phyloP scores from a whole-genome alignment of 2,888 invertebrate genomes.

The Chrysolina haemoptera region DNA sequence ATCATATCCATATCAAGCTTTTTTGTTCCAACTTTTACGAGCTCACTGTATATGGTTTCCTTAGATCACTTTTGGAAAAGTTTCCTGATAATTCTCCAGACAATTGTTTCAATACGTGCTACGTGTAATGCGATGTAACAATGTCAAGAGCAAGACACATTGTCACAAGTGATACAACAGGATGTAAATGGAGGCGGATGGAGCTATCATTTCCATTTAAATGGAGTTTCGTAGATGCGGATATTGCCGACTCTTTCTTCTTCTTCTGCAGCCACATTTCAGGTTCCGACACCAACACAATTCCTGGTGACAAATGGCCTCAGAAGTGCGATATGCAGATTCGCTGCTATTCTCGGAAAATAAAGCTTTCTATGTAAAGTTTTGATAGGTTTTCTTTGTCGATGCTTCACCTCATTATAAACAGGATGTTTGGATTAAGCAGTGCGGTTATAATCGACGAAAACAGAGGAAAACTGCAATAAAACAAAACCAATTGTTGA shows the following conservation, averaged over 20 bases:
- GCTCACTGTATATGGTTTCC: no score
- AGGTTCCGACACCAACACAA: conserved; percentile 62
- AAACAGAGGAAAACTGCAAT: not conserved
- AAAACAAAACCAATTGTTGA: not conserved
- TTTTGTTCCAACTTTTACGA: no score
- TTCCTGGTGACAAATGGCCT: conserved; percentile 63
- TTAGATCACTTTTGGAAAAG: no score
- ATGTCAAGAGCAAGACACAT: conserved; percentile 36
- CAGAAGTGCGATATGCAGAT: conserved; percentile 62
- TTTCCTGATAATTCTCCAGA: not conserved
- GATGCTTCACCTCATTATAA: conserved; percentile 23
- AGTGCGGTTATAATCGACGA: not conserved
- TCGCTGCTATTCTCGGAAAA: conserved; percentile 45
- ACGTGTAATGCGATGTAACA: not conserved
- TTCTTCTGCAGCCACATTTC: conserved; percentile 61
- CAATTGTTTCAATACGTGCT: not conserved
- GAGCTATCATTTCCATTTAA: conserved; percentile 66
- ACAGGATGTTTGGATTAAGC: conserved; percentile 15
- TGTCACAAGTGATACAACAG: conserved; percentile 61
- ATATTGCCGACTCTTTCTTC: conserved; percentile 63
- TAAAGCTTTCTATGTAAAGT: conserved; percentile 43
- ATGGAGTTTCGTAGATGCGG: conserved; percentile 63
- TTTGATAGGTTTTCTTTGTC: conserved; percentile 34
- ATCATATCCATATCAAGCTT: no score
- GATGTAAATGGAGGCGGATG: conserved; percentile 63